Percentiles rank a stretch among this genome's conserved stretches.
phyloP scores from a whole-genome alignment of 2,797 vertebrate genomes.

The Naso thynnoides region DNA sequence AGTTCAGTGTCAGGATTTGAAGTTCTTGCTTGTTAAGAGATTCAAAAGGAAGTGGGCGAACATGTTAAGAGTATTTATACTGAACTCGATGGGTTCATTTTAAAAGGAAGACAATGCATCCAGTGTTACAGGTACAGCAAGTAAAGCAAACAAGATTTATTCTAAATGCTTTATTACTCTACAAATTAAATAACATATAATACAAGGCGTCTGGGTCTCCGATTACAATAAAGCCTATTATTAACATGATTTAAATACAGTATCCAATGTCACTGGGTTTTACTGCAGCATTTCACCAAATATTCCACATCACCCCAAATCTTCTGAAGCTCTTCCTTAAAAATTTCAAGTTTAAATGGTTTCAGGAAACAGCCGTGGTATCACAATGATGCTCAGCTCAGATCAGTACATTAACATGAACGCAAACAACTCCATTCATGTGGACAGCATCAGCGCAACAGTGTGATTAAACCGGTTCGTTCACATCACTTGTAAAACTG shows the following conservation, averaged over 20 bases:
- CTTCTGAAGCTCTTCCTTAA: conserved; percentile 40
- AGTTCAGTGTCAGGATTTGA: not conserved
- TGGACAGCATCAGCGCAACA: conserved; percentile 5
- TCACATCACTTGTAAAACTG: not conserved
- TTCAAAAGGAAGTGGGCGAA: not conserved
- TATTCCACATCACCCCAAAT: conserved; percentile 51
- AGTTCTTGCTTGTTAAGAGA: not conserved
- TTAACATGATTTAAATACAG: conserved; percentile 89
- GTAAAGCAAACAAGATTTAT: conserved; percentile 48
- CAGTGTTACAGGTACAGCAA: conserved; percentile 14
- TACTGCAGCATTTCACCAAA: conserved; percentile 72
- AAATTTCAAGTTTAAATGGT: conserved; percentile 33
- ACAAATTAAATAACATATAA: conserved; percentile 89
- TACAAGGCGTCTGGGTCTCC: conserved; percentile 82
- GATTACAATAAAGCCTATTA: conserved; percentile 88
- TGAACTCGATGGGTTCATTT: not conserved
- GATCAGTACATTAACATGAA: conserved; percentile 50
- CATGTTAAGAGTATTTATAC: not conserved
- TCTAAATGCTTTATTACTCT: conserved; percentile 87
- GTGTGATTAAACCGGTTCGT: conserved; percentile 29
- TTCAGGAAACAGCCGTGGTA: conserved; percentile 20
- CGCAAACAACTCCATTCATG: conserved; percentile 25
- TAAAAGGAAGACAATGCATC: not conserved
- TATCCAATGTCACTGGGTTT: conserved; percentile 74
- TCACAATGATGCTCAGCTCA: conserved; percentile 23